Conservation (phyloP, 2,888 invertebrate species). For the Tanypteryx hageni region DNA sequence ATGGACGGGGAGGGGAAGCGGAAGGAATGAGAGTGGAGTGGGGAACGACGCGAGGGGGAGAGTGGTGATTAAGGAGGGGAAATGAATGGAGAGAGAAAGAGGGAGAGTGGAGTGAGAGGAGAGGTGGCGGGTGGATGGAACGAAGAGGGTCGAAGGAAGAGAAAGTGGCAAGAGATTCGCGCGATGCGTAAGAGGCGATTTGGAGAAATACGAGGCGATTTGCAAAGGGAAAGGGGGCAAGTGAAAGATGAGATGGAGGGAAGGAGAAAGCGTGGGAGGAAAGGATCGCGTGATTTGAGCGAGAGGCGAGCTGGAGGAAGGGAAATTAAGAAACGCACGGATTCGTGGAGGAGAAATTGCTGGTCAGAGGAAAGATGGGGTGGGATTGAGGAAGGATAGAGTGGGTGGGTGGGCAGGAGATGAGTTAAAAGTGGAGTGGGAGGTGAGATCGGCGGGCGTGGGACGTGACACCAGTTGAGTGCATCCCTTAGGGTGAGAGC, state of each 20-base stretch:
- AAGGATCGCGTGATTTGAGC: not conserved
- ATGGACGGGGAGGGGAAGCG: not conserved
- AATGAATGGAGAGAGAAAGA: not conserved
- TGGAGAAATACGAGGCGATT: not conserved
- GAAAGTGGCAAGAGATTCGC: not conserved
- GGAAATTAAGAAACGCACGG: too few species aligned
- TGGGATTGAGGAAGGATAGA: not conserved
- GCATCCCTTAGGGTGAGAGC: not conserved
- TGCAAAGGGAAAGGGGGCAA: not conserved
- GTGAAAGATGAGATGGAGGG: not conserved
- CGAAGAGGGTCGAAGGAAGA: not conserved
- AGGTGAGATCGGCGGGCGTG: not conserved
- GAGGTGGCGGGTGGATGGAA: not conserved
- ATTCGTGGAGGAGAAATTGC: too few species aligned
- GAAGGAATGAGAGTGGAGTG: not conserved
- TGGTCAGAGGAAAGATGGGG: too few species aligned
- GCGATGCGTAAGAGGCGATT: not conserved
- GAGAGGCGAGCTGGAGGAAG: too few species aligned
- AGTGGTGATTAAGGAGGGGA: not conserved
- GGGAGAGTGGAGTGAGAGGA: not conserved
- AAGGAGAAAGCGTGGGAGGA: not conserved
- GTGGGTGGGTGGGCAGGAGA: not conserved
- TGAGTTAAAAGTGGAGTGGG: not conserved
- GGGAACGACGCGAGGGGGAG: too few species aligned
- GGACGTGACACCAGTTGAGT: constrained; percentile 25